Evolutionary conservation across 1,140 invertebrate species (phyloP), one percentile per base, ranked within the genome.

Genomic region (Anagrus nilaparvatae): DNA sequence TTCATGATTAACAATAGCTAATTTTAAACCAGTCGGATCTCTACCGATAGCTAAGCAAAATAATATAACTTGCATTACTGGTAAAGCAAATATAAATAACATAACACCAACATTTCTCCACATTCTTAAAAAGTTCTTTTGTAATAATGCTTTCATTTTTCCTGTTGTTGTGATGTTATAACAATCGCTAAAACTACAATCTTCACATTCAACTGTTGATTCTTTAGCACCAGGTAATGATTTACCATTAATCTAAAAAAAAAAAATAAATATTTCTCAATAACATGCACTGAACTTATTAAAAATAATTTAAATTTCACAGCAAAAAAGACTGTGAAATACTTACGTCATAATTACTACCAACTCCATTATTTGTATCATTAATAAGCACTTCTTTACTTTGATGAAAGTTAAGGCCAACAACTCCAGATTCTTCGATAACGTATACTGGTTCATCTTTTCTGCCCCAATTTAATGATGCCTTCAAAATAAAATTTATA

Each of bases 31-130:
- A 35, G 77, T 81, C 0, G 93, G 93, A 58, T 93, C 87, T 19
- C 86, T 76, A 42, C 93, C 93, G 49, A 97, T 93, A 17, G 91
- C 88, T 47, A 94, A 60, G 63, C 92, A 97, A 72, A 97, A 97
- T 4, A 96, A 75, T 32, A 94, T 84, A n/a, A 91, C 89, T 72
- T 97, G 90, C 66, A 90, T 81, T 3, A 91, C 84, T 21, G 92
- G 92, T 51, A 97, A 66, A 8, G 84, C 81, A 55, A 95, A 90
- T 55, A 95, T 89, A 66, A 96, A 96, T 44, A 87, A 65, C 79
- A 93, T 87, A 14, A 92, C 81, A 29, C 78, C 77, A 32, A 92
- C 83, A 62, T 96, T 96, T 47, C 92, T 74, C 79, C 84, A 88
- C 82, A 95, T 90, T 46, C 87, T 76, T 19, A 92, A 74, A 58